Evolutionary conservation across 2,113 vertebrate genomes (phyloP), one percentile per base, ranked within the genome.

Genomic region (Apaloderma vittatum): DNA sequence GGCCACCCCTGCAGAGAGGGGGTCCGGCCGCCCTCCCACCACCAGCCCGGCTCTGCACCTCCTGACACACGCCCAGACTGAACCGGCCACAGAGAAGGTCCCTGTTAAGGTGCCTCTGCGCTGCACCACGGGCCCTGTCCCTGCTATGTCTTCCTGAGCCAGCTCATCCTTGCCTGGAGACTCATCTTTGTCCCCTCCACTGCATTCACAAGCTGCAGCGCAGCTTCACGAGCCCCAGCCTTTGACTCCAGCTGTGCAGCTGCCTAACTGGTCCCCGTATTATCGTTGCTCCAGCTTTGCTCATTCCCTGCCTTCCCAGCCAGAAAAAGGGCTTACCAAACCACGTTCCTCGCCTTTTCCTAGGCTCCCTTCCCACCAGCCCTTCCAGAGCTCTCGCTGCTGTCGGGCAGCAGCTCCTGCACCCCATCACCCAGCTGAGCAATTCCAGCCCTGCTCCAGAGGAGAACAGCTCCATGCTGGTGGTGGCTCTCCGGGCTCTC

Each of bases 71-170:
- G 4, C 54, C 68, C 4, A 0, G 9, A 19, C 20, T 19, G 2
- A 48, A 19, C 37, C 18, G 54, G 46, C 14, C 34, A 5, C 43
- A 7, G 27, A 0, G 21, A 54, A 48, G n/a, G 46, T 1, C 32
- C 0, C 0, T 12, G 36, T 9, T 12, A 6, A 27, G 14, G 51
- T 36, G 23, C 22, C 22, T n/a, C 46, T 2, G 5, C n/a, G 22
- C 20, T 4, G 54, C 36, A 3, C 12, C 61, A 13, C 6, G 0
- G 71, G 48, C 73, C 71, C 51, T 43, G 61, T 19, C 36, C 55
- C 66, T 3, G 2, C 30, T 36, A 52, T 6, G 0, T 57, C 66
- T 5, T 13, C 80, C 59, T 36, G 21, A 8, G 40, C 24, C 71
- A 6, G 84, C 84, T 34, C 34, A 2, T 18, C 70, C 30, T 4